Base-by-base conservation (phyloP, 2,888 invertebrate genomes). In the Quadroppia sp. region DNA sequence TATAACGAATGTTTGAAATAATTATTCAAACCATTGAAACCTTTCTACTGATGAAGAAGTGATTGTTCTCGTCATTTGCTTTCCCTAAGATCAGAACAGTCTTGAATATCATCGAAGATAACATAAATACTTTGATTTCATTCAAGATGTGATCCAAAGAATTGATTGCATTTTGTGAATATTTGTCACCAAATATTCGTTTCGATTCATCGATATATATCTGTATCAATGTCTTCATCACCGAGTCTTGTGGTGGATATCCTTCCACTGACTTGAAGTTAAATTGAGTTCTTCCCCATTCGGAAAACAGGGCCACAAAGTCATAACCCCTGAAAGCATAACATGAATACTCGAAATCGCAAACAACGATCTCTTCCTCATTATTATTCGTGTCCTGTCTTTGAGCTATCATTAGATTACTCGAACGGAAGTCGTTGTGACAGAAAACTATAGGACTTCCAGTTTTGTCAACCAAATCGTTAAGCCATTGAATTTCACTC, bases 271-370 rank as follows among this genome's bases (percentile, higher is more conserved):
- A 1, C 2, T n/a, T 40, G 11, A 36, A 15, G 25, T 72, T 42
- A 40, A 15, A 25, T 17, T 1, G 15, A n/a, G 20, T 2, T 3
- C 20, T 59, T 1, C 59, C 71, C 72, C 72, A 72, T 40, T 72
- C 72, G 15, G 9, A 1, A 20, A 73, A 7, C 4, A 73, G 25
- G 1, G 42, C 17, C 9, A 20, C 50, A 11, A 73, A 28, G 23
- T 73, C 73, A 17, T 36, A 30, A n/a, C 48, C 73, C 20, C 73
- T 40, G 25, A 30, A 45, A 4, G 69, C 73, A 70, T 73, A 73
- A 45, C 67, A 17, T 13, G 73, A 73, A 28, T 73, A 73, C 45
- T 73, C 73, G n/a, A 73, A 67, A 25, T 73, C 73, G 48, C 64
- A 64, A 13, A 73, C 11, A 23, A 67, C 50, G 3, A 70, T 30